Percentiles rank a stretch among this genome's conserved stretches.
Conservation (phyloP, 2,113 vertebrate species). For the Prionailurus bengalensis region DNA sequence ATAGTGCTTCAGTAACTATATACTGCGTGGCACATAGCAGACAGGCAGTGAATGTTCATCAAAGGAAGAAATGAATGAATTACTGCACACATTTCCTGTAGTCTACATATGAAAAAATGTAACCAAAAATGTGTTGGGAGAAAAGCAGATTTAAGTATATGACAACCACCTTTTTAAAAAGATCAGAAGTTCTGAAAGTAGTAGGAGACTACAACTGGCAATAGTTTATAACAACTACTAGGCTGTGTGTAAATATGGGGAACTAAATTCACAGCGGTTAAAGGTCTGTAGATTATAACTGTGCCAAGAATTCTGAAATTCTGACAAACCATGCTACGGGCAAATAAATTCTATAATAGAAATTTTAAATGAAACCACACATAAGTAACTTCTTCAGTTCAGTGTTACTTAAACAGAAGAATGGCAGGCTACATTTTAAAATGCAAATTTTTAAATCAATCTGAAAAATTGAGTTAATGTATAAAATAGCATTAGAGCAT, state of each 20-base stretch:
- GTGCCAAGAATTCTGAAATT: not conserved
- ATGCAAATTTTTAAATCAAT: not conserved
- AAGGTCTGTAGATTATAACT: not conserved
- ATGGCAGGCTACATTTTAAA: not conserved
- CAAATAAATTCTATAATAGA: conserved; percentile 2
- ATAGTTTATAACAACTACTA: not conserved
- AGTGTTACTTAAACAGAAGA: not conserved
- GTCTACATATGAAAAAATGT: not conserved
- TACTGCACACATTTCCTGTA: conserved; percentile 9
- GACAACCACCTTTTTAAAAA: not conserved
- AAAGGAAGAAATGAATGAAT: not conserved
- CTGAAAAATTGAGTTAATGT: not conserved
- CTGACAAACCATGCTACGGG: not conserved
- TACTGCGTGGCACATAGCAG: not conserved
- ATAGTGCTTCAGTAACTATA: not conserved
- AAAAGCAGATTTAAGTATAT: conserved; percentile 31
- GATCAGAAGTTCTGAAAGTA: conserved; percentile 5
- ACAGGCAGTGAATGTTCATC: not conserved
- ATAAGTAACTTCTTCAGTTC: not conserved
- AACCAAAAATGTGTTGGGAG: not conserved
- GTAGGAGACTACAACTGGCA: not conserved
- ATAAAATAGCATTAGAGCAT: conserved; percentile 6
- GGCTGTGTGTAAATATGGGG: not conserved
- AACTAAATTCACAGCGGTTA: not conserved
- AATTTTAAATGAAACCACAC: not conserved